Evolutionary conservation across 2,888 invertebrate species (phyloP).

Genomic region (Pteria penguin): DNA sequence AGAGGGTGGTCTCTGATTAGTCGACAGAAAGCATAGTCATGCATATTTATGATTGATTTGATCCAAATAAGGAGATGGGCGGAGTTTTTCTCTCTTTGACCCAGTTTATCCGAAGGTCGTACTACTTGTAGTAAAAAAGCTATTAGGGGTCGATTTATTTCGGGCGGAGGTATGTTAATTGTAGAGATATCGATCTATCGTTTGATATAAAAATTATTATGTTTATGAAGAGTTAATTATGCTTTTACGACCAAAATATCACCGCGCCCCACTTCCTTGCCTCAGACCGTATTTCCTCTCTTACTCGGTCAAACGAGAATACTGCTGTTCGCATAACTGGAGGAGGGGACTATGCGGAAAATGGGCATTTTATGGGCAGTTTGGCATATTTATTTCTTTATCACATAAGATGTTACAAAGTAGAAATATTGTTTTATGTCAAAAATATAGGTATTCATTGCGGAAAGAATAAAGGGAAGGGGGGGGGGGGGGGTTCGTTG

Average conservation of each 20-base stretch:
- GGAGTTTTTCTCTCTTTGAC: slow-evolving; percentile 3
- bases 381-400: too few species aligned
- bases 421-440: too few species aligned
- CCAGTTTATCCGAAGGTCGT: slow-evolving; percentile 7
- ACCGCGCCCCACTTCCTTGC: neutral
- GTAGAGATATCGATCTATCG: neutral
- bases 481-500: too few species aligned
- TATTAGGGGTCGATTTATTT: neutral
- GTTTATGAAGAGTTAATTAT: neutral
- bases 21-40: neutral
- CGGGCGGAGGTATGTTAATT: neutral
- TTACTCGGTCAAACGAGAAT: too few species aligned
- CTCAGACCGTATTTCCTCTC: neutral
- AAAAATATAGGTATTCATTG: too few species aligned
- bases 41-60: too few species aligned
- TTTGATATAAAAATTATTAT: neutral
- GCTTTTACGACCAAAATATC: neutral
- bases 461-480: too few species aligned
- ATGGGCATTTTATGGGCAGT: too few species aligned
- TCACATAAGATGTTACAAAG: too few species aligned
- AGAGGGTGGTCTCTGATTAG: neutral
- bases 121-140: neutral
- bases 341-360: too few species aligned
- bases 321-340: too few species aligned
- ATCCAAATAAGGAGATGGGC: too few species aligned